phyloP scores from a whole-genome alignment of 2,113 vertebrate species.

The Zosterops pallidus region DNA sequence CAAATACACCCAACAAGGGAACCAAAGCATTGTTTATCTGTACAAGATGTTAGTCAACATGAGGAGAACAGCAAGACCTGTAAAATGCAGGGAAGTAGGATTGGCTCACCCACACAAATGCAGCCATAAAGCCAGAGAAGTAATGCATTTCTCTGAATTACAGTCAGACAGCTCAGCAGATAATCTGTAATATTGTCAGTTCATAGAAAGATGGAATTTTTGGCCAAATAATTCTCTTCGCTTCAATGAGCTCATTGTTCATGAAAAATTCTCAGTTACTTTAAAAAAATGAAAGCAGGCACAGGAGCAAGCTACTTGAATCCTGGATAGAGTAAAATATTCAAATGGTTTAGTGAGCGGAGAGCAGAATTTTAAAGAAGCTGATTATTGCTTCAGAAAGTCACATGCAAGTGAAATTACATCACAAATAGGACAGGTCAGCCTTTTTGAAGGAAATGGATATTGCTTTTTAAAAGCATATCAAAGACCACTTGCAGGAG shows the following conservation, averaged over 20 bases:
- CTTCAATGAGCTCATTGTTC: background rate
- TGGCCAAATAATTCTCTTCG: background rate
- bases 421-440: conserved; percentile 21
- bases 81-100: background rate
- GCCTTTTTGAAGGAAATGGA: conserved; percentile 19
- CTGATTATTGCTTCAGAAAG: conserved; percentile 46
- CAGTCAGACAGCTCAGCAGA: background rate
- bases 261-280: background rate
- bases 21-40: background rate
- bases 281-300: background rate
- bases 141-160: background rate
- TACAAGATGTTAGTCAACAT: background rate
- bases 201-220: background rate
- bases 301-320: background rate
- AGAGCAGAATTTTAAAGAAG: conserved; percentile 39
- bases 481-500: background rate
- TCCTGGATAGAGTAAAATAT: conserved; percentile 1
- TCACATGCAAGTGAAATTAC: conserved; percentile 13
- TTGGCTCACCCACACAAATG: background rate
- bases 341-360: background rate
- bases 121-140: background rate
- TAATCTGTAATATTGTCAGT: background rate
- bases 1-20: background rate
- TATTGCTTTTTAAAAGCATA: conserved; percentile 19
- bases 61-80: background rate